Conservation (phyloP, 2,888 invertebrate species). For the Lissocephala sabroskyi region DNA sequence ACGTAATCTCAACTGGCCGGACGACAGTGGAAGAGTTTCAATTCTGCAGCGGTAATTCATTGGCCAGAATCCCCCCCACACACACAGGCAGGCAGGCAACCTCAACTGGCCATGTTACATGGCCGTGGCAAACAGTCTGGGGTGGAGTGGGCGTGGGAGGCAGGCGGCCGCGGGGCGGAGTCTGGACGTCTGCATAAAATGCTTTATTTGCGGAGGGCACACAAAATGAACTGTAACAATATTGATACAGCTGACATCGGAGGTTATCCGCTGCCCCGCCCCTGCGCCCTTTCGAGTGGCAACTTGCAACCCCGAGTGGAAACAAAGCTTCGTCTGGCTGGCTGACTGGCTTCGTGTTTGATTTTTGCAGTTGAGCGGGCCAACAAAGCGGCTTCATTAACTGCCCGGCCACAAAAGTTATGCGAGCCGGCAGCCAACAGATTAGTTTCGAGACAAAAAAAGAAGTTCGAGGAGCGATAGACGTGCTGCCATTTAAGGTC, state of each 20-base stretch:
- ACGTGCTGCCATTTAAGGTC: no score
- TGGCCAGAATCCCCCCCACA: conserved; percentile 20
- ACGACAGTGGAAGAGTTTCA: conserved; percentile 4
- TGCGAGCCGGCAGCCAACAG: conserved; percentile 9
- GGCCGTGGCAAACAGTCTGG: no score
- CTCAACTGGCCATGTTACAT: no score
- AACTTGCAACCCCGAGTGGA: no score
- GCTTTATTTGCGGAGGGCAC: conserved; percentile 54
- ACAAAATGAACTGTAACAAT: conserved; percentile 66
- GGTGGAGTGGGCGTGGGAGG: conserved; percentile 6
- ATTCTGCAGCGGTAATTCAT: conserved; percentile 1
- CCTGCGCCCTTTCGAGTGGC: neutral
- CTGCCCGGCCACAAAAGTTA: conserved; percentile 28
- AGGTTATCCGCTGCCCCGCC: conserved; percentile 10
- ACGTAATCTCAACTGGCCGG: conserved; percentile 2
- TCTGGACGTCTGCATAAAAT: conserved; percentile 47
- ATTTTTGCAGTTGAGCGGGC: conserved; percentile 18
- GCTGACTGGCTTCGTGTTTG: conserved; percentile 22
- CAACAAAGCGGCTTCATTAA: conserved; percentile 41
- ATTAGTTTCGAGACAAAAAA: conserved; percentile 31
- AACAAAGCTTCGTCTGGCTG: neutral
- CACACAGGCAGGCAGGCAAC: no score
- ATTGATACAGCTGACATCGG: conserved; percentile 59
- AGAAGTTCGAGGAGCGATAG: no score
- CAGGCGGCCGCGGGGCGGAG: conserved; percentile 7